These are phyloP conservation scores for Camponotus fellah DNA, from an alignment of 2,888 invertebrate genomes.

Conservation along the genomic window DNA sequence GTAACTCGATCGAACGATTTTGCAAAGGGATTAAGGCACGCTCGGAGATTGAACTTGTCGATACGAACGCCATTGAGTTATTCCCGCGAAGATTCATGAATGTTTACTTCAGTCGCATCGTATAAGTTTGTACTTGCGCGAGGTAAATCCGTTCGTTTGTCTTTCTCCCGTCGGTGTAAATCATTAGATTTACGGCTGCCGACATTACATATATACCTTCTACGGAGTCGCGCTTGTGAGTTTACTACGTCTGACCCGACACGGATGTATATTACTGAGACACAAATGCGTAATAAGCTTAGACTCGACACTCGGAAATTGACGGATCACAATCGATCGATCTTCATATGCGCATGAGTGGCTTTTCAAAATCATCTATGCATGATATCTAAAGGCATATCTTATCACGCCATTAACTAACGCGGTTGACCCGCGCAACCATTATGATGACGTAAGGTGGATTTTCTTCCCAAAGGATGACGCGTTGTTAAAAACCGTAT, in stretches of 20 bases:
- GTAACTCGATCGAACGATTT: slow-evolving; percentile 30
- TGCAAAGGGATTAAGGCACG: slow-evolving; percentile 37
- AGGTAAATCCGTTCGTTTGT: slow-evolving; percentile 40
- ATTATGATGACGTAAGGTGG: not conserved
- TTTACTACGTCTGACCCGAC: slow-evolving; percentile 31
- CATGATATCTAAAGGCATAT: not conserved
- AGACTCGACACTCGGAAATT: slow-evolving; percentile 23
- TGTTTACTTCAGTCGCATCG: slow-evolving; percentile 43
- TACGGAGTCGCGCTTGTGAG: slow-evolving; percentile 17
- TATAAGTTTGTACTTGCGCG: slow-evolving; percentile 34
- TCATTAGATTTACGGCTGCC: slow-evolving; percentile 48
- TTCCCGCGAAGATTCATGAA: slow-evolving; percentile 52
- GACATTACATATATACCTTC: slow-evolving; percentile 19
- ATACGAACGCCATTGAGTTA: slow-evolving; percentile 36
- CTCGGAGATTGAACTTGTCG: slow-evolving; percentile 46
- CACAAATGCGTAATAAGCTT: slow-evolving; percentile 18
- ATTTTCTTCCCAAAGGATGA: not conserved
- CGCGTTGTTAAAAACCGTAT: not conserved
- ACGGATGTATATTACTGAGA: slow-evolving; percentile 24
- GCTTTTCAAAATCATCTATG: not conserved
- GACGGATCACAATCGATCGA: slow-evolving; percentile 42
- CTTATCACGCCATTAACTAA: not conserved
- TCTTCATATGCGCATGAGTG: slow-evolving; percentile 1
- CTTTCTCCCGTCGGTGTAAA: slow-evolving; percentile 43
- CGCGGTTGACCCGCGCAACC: too few species aligned